Evolutionary conservation across 2,888 invertebrate species (phyloP), one percentile per base, ranked within the genome.

Genomic region (Schizaphis graminum): DNA sequence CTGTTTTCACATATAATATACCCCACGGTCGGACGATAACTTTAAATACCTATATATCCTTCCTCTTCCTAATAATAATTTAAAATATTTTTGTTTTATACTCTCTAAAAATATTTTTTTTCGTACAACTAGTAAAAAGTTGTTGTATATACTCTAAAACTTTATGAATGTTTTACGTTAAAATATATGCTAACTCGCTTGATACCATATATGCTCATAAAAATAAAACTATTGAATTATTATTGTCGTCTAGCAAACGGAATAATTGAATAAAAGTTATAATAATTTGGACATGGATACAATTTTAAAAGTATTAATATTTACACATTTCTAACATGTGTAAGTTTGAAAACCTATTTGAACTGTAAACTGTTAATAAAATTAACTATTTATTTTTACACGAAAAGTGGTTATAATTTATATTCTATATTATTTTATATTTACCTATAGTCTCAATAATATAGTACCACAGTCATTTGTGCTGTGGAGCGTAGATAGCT

Each of bases 41-140:
- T 94, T 90, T 90, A 94, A 94, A 90, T 91, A 94, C 85, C 57
- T 90, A 93, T 86, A 86, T 57, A 92, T 61, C 86, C 91, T 85
- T 85, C 85, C 61, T 92, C 85, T 47, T 61, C 56, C 57, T 92
- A 87, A 87, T 87, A 92, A 92, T 61, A 92, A 92, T 92, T 92
- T 92, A 49, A 87, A 92, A 92, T 61, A 92, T 61, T 87, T 92
- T 92, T 87, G 47, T 92, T 92, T 92, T 67, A 87, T 92, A 49
- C 16, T 26, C 61, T 10, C 61, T n/a, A 0, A 41, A 8, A 57
- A n/a, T 86, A 56, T 91, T 87, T 86, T 86, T 89, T 91, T 57
- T 56, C 57, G 11, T 92, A 61, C 44, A 47, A 92, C 57, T 47
- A 47, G 56, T 91, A 86, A 86, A 92, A 92, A 92, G 57, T 87